Evolutionary conservation across 1,140 invertebrate species (phyloP).

Genomic region (Trissolcus basalis): DNA sequence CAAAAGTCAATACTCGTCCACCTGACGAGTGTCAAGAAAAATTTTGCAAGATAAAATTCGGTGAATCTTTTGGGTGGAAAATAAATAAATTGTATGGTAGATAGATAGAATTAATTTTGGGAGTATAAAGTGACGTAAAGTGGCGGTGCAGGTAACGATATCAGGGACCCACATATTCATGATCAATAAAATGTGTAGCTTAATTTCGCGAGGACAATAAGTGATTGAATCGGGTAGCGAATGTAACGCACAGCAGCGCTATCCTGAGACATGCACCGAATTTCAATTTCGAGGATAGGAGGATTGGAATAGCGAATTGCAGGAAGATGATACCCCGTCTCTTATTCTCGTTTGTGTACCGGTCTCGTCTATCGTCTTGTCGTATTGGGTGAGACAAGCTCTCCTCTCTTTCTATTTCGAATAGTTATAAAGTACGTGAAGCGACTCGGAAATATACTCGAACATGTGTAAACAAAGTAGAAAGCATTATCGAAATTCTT

Average conservation of each 20-base stretch:
- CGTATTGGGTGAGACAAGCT: conserved; percentile 25
- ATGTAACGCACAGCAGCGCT: conserved; percentile 27
- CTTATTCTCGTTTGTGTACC: conserved; percentile 42
- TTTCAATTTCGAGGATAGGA: conserved; percentile 37
- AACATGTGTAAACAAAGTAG: conserved; percentile 51
- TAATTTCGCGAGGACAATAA: conserved; percentile 54
- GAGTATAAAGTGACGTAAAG: too few relatives aligned
- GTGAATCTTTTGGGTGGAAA: too few relatives aligned
- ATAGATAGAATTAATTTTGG: not conserved
- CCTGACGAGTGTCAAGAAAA: too few relatives aligned
- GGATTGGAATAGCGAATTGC: conserved; percentile 40
- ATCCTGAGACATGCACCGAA: conserved; percentile 43
- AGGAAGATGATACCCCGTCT: conserved; percentile 21
- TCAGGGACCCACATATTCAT: not conserved
- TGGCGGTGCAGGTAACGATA: too few relatives aligned
- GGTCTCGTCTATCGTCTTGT: conserved; percentile 29
- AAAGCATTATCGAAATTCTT: conserved; percentile 43
- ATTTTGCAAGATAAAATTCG: too few relatives aligned
- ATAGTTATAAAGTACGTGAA: conserved; percentile 54
- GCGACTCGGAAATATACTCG: conserved; percentile 23
- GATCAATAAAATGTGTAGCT: conserved; percentile 44
- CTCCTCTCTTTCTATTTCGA: conserved; percentile 40
- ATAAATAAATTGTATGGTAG: too few relatives aligned
- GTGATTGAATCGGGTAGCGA: conserved; percentile 67
- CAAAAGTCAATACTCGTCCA: too few relatives aligned